Evolutionary conservation across 1,140 invertebrate species (phyloP), one percentile per base, ranked within the genome.

Genomic region (Drosophila baimaii): DNA sequence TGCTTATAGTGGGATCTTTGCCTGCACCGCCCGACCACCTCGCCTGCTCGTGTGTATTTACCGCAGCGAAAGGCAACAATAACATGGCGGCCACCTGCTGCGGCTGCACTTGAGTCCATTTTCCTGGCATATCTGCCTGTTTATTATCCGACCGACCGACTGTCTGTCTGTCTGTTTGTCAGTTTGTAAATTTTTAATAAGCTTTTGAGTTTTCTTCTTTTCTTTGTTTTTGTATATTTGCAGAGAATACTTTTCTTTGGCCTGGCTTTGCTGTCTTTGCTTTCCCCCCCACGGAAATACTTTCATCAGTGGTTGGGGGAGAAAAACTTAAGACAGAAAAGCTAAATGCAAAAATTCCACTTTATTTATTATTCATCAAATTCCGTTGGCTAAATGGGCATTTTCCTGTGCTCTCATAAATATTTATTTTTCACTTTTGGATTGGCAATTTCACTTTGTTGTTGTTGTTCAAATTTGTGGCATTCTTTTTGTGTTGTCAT

Each of bases 71-170:
- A 64, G 77, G 52, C 74, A 78, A 78, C 75, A 78, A 78, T 81
- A 85, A 88, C 41, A 88, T 77, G 76, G 69, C 69, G 56, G 84
- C 85, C 84, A 89, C 84, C 84, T 89, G 84, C 84, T 89, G 84
- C 81, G 84, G 85, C 66, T 89, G 84, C 81, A 89, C 77, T 89
- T 89, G 77, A 89, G 85, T 90, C 66, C 64, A 84, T 84, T 89
- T 90, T 54, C 62, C 74, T 70, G 47, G 69, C 77, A 51, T 72
- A 33, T 58, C 69, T 69, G 59, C 72, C 49, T 88, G 61, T 80
- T 82, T 82, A 63, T 69, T 82, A 68, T 57, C 69, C 41, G 51
- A 10, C 35, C 12, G 35, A 19, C 33, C 25, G 37, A 23, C 65
- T 55, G 63, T 63, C 69, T 77, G 63, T 52, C 52, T 62, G 56